phyloP scores from a whole-genome alignment of 2,888 invertebrate species.

The Philopedon plagiatum region DNA sequence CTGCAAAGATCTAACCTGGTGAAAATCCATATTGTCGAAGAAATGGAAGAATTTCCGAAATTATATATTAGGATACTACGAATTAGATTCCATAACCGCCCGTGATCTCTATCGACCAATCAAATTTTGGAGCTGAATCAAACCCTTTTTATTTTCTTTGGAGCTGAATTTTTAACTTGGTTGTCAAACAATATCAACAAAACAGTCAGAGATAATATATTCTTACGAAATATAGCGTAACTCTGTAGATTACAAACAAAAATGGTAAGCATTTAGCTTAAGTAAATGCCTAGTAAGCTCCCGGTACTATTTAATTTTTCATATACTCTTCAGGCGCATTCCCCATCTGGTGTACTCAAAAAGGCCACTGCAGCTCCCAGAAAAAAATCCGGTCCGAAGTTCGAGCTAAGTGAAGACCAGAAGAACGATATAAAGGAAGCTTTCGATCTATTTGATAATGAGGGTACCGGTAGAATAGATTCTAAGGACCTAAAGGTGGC shows the following conservation, averaged over 20 bases:
- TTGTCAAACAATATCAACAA: constrained; percentile 3
- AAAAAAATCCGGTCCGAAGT: constrained; percentile 71
- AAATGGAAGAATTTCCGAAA: neutral
- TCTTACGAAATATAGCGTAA: neutral
- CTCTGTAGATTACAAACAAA: neutral
- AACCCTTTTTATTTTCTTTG: constrained; percentile 8
- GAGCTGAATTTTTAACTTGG: no score
- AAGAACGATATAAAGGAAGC: constrained; percentile 95
- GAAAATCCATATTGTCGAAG: neutral
- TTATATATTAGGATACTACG: neutral
- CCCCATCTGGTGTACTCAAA: constrained; percentile 30
- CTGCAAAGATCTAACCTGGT: neutral
- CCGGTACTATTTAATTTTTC: no score
- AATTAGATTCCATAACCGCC: neutral
- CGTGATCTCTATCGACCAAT: constrained; percentile 10
- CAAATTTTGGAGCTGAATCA: neutral
- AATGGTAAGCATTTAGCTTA: constrained; percentile 1
- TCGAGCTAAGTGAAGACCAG: constrained; percentile 91
- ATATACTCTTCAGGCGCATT: no score
- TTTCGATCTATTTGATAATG: constrained; percentile 94
- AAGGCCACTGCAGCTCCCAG: constrained; percentile 64
- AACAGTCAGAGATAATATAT: neutral
- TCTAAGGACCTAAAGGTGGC: constrained; percentile 95
- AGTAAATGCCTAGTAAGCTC: no score
- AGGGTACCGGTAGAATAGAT: constrained; percentile 90